Base-by-base conservation (phyloP, 2,113 vertebrate genomes). In the Myotis lucifugus region DNA sequence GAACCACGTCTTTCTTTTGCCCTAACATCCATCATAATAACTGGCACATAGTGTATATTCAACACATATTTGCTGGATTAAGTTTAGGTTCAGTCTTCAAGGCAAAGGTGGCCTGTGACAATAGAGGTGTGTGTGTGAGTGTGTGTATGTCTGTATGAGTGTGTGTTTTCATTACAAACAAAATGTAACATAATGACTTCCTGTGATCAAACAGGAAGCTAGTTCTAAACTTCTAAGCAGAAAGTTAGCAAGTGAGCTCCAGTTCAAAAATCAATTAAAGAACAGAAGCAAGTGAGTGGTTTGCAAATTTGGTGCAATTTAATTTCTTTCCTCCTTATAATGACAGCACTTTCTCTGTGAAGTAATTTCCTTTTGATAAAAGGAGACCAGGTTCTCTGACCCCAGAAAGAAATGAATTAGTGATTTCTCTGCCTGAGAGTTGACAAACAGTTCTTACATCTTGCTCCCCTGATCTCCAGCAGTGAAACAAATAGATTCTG, bases 401-500 rank as follows among this genome's bases (percentile, higher is more conserved):
- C 93, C 59, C 85, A 92, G 69, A 93, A 93, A 95, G 64, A 95
- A 95, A 95, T 90, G 90, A 96, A 95, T 93, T 88, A 95, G 95
- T 96, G 93, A 93, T 90, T 95, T 96, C 88, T 94, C 56, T 92
- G 82, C 78, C 96, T 92, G 83, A 50, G 52, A 90, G 70, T 95
- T 97, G 90, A 97, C 95, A 96, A 96, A 92, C 82, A 93, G 73
- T 70, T 32, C 74, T 97, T 93, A 74, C 69, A 84, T 93, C 48
- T 87, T 76, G 50, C 40, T 97, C 48, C n/a, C 78, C 69, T 83
- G 78, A 77, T 95, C 91, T 97, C 97, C 95, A 97, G 78, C 95
- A 74, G 95, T 85, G 96, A 97, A 95, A 95, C 90, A 96, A 97
- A 97, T 95, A 95, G 95, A 95, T 34, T 96, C 95, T 77, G 73